phyloP scores from a whole-genome alignment of 2,888 invertebrate genomes.

The Tinea semifulvella region DNA sequence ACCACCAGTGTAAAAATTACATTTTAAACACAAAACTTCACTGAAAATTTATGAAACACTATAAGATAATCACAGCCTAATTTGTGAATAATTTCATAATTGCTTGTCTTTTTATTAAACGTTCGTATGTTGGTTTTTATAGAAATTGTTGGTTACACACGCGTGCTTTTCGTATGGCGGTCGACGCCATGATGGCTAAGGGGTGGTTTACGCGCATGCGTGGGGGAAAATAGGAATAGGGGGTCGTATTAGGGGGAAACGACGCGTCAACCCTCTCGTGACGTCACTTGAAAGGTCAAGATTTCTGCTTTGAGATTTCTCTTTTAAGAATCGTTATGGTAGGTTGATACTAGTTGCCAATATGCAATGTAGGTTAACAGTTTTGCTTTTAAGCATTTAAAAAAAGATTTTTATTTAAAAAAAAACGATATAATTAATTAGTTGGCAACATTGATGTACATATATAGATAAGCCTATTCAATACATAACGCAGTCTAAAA shows the following conservation, averaged over 20 bases:
- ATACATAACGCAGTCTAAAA: too few species aligned
- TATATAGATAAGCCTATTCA: too few species aligned
- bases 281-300: conserved; percentile 4
- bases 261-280: neutral
- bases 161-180: conserved; percentile 57
- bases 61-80: too few species aligned
- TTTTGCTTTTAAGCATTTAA: too few species aligned
- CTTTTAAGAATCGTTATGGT: neutral
- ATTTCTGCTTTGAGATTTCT: neutral
- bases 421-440: too few species aligned
- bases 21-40: too few species aligned
- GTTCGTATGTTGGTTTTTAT: neutral
- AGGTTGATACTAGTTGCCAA: too few species aligned
- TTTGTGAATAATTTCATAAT: neutral
- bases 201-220: conserved; percentile 46
- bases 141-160: conserved; percentile 25
- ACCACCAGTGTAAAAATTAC: too few species aligned
- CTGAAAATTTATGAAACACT: neutral
- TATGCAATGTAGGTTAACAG: too few species aligned
- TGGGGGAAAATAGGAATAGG: conserved; percentile 30
- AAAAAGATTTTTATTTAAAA: too few species aligned
- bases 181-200: conserved; percentile 57
- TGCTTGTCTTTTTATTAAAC: neutral
- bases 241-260: neutral
- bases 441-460: too few species aligned